Evolutionary conservation across 2,113 vertebrate genomes (phyloP), one percentile per base, ranked within the genome.

Genomic region (Dasyornis broadbenti): DNA sequence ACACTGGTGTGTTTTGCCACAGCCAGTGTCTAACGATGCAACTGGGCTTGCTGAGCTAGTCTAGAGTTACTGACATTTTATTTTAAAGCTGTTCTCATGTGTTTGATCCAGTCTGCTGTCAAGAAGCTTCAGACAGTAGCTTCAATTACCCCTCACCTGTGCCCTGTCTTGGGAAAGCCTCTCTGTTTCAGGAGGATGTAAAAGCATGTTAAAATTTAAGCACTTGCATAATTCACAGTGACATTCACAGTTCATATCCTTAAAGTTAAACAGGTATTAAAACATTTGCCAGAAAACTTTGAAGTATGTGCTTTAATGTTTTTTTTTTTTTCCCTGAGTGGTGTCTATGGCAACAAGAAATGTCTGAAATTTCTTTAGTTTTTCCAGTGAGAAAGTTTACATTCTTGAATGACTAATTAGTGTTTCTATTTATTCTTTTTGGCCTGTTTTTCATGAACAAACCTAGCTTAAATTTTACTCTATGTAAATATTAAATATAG

Each of bases 301-400:
- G 12, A 59, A 70, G 27, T n/a, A 4, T 64, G 23, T 83, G 27
- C 13, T 92, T 86, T 80, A 88, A 33, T 89, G 15, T 27, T 35
- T 59, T 49, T 33, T 23, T 35, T 57, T 28, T 64, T 64, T 37
- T 52, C 6, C n/a, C 47, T 47, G 50, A 47, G 35, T 37, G 24
- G 37, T 82, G 35, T 68, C 92, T 65, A 78, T 28, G 71, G 60
- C 63, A 96, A 92, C 64, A 90, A 70, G 75, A 90, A 94, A 88
- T 63, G 47, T 75, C 72, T 86, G 88, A 90, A 78, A 39, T 53
- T 88, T 77, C 52, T 54, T 80, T 86, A 83, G 65, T 13, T 64
- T 13, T 89, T 96, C 64, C 72, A 79, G 61, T 49, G 45, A 47
- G 35, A 93, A 76, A 69, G 63, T 70, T 93, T 93, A 65, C 69